Base-by-base conservation (phyloP, 2,797 vertebrate species). In the Decapterus maruadsi region DNA sequence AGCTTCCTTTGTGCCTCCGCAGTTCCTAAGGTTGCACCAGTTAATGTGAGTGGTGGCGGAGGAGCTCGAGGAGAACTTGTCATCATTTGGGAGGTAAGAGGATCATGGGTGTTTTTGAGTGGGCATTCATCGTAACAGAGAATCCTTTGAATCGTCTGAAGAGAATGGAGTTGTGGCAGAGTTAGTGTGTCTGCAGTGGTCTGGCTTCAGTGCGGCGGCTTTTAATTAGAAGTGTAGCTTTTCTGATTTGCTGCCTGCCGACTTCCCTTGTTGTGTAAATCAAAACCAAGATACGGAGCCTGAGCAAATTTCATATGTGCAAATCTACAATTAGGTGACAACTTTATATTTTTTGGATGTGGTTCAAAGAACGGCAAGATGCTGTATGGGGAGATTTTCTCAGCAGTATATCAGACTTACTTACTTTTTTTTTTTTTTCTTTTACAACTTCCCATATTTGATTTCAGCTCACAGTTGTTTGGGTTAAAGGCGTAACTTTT, bases 71-170 rank as follows among this genome's bases (percentile, higher is more conserved):
- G 96, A 2, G 96, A 97, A 87, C 96, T 98, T 45, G 92, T 97
- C 87, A 95, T 98, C 92, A 93, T 89, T 0, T 97, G 97, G 96
- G 96, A 98, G 96, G 97, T 97, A 95, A 97, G 87, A 86, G 78
- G 84, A 83, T 82, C 80, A 82, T 38, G 54, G 45, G 65, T 68
- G 31, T 75, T 75, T 82, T 36, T 78, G 56, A 85, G 67, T 66
- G 67, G 72, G 70, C 70, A 72, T 75, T 80, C 55, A 81, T 73
- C 75, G 72, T 87, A 77, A 63, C 56, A 48, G 64, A 66, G 70
- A 60, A 42, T 81, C 87, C 75, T 66, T 58, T 77, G 72, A 61
- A 45, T 78, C 77, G 85, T 82, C 83, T 71, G 77, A 85, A 31
- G 42, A 83, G 65, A 79, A 81, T 64, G 67, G 75, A 76, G 80